Evolutionary conservation across 2,888 invertebrate genomes (phyloP).

Genomic region (Leptodirus hochenwartii): DNA sequence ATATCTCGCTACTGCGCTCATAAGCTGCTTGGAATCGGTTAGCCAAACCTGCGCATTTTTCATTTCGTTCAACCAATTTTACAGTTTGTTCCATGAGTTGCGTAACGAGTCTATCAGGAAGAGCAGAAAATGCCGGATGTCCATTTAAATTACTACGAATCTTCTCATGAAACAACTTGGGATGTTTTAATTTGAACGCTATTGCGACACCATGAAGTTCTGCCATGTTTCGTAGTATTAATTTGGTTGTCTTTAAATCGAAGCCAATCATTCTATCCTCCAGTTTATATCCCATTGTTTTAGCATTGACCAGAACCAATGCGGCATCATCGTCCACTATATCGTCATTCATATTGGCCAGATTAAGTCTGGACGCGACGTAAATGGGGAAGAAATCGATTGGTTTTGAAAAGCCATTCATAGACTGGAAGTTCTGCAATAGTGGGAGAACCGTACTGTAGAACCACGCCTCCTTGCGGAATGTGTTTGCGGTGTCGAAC

Average conservation of each 20-base stretch:
- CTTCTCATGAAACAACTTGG: conserved; percentile 21
- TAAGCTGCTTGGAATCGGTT: conserved; percentile 9
- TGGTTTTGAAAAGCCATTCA: conserved; percentile 18
- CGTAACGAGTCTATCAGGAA: too few relatives aligned
- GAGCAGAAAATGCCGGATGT: too few relatives aligned
- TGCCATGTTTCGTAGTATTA: conserved; percentile 28
- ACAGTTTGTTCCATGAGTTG: neutral
- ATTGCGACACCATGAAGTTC: conserved; percentile 33
- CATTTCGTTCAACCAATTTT: conserved; percentile 8
- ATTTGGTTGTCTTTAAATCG: conserved; percentile 27
- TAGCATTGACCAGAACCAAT: conserved; percentile 34
- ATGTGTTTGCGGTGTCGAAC: conserved; percentile 30
- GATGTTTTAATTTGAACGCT: conserved; percentile 28
- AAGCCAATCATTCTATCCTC: conserved; percentile 28
- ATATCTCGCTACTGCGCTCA: conserved; percentile 5
- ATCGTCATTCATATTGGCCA: conserved; percentile 8
- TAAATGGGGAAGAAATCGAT: conserved; percentile 28
- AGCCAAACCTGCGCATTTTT: conserved; percentile 11
- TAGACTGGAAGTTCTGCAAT: conserved; percentile 26
- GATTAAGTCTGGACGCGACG: conserved; percentile 28
- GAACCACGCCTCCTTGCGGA: conserved; percentile 32
- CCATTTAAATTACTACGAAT: too few relatives aligned
- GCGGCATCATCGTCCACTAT: conserved; percentile 31
- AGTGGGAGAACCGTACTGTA: conserved; percentile 28
- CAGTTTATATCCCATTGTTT: conserved; percentile 26